Base-by-base conservation (phyloP, 2,113 vertebrate species). In the Gracilinanus agilis region DNA sequence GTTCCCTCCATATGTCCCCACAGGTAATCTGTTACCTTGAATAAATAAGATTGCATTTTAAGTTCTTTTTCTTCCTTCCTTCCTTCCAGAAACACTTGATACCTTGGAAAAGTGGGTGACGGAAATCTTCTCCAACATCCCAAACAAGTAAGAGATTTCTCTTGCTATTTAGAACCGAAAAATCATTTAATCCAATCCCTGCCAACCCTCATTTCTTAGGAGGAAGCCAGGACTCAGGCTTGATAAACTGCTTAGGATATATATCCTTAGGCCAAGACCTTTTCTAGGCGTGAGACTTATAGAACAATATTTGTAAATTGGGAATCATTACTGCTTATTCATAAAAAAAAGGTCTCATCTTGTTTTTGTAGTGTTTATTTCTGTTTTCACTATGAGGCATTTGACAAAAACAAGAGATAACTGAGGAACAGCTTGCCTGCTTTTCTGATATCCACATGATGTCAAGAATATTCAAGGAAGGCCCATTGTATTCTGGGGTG, bases 31-130 rank as follows among this genome's bases (percentile, higher is more conserved):
- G n/a, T 54, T 93, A 11, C 29, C 12, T 93, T 96, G 91, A 97
- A 90, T 97, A 96, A 96, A n/a, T 53, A 83, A 49, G 53, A 91
- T 95, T 96, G 19, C 3, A 56, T 98, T 95, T 97, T 55, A 34
- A 96, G 83, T 97, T 7, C 95, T 44, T 55, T 91, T 55, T 93
- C 25, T 88, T 19, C 44, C 88, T 96, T 88, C 90, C 25, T 88
- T 19, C 44, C 88, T 96, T 88, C 90, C 95, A 99, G 99, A 99
- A 98, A 99, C 98, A 24, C 97, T 99, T 98, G 99, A 99, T 98
- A 99, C 99, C 0, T 98, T 99, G 98, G 99, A 99, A 98, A 98
- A 99, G 95, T 99, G 99, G 99, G 99, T 99, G 94, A 99, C 98
- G 89, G 99, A 99, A 94, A 99, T 99, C 97, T 99, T 99, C 98